Conservation (phyloP, 2,888 invertebrate species). For the Nomada ferruginata region DNA sequence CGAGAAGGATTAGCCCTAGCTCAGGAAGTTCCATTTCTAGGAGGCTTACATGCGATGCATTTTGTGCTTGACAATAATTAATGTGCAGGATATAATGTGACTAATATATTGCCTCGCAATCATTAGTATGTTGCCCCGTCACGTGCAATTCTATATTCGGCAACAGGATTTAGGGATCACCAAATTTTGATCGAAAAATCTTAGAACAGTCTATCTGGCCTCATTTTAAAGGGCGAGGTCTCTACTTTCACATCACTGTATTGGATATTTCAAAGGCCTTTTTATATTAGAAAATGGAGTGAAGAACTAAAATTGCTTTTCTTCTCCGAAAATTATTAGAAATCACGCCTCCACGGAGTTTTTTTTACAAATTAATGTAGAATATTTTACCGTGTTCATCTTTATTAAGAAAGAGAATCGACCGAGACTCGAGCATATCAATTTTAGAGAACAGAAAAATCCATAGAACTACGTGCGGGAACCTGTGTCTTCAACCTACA, state of each 20-base stretch:
- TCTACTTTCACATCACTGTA: too few relatives aligned
- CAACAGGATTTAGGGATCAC: background rate
- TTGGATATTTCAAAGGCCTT: too few relatives aligned
- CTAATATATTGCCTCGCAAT: slow-evolving; percentile 21
- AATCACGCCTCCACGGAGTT: too few relatives aligned
- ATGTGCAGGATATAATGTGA: slow-evolving; percentile 35
- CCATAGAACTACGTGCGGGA: background rate
- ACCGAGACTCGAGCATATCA: background rate
- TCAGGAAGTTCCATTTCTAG: slow-evolving; percentile 37
- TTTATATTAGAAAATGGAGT: too few relatives aligned
- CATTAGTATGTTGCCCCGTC: background rate
- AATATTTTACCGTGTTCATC: background rate
- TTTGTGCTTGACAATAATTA: slow-evolving; percentile 50
- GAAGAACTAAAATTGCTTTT: too few relatives aligned
- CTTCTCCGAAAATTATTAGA: too few relatives aligned
- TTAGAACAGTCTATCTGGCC: too few relatives aligned
- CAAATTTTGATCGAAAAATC: too few relatives aligned
- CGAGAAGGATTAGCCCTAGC: slow-evolving; percentile 29
- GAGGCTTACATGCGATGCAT: slow-evolving; percentile 27
- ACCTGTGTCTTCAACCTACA: background rate
- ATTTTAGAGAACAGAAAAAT: background rate
- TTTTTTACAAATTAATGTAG: background rate
- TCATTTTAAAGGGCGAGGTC: too few relatives aligned
- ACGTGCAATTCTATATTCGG: background rate
- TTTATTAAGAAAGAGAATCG: background rate